A percentile compares a stretch with the other conserved stretches of the same genome.
phyloP scores from a whole-genome alignment of 2,797 vertebrate genomes.

The Falco novaeseelandiae region DNA sequence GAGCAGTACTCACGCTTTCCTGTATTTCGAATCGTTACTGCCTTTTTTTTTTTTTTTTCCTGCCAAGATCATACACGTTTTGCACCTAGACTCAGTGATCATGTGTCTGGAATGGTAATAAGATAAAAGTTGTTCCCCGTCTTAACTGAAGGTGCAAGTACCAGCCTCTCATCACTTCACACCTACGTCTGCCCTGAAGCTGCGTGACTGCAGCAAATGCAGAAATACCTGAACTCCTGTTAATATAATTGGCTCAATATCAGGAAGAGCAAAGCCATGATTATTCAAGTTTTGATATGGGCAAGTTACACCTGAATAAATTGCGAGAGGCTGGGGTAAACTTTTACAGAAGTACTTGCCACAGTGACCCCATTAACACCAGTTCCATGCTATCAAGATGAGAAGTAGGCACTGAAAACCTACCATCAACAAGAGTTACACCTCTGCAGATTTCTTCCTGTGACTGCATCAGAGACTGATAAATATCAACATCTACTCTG shows the following conservation, averaged over 20 bases:
- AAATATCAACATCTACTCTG: not conserved
- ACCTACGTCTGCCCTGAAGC: not conserved
- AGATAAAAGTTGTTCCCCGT: not conserved
- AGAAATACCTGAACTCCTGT: not conserved
- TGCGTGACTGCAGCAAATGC: not conserved
- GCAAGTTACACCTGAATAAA: not conserved
- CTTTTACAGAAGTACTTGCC: not conserved
- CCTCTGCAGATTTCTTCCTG: not conserved
- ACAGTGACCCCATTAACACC: not conserved
- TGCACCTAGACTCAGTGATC: not conserved
- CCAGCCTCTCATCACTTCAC: not conserved
- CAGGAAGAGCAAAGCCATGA: not conserved
- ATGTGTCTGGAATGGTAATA: fast-evolving
- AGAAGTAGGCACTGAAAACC: not conserved
- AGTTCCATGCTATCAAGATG: not conserved
- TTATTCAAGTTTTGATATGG: not conserved
- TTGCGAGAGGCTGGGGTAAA: not conserved
- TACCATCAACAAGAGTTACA: not conserved
- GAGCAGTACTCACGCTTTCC: not conserved
- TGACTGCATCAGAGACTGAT: not conserved
- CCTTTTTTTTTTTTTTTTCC: too few species aligned
- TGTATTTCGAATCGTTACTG: not conserved
- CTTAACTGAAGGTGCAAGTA: not conserved
- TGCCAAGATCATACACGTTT: fast-evolving
- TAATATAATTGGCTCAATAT: not conserved